Percentiles rank a stretch among this genome's conserved stretches.
Evolutionary conservation across 2,888 invertebrate genomes (phyloP).

Genomic region (Pheosia tremula): DNA sequence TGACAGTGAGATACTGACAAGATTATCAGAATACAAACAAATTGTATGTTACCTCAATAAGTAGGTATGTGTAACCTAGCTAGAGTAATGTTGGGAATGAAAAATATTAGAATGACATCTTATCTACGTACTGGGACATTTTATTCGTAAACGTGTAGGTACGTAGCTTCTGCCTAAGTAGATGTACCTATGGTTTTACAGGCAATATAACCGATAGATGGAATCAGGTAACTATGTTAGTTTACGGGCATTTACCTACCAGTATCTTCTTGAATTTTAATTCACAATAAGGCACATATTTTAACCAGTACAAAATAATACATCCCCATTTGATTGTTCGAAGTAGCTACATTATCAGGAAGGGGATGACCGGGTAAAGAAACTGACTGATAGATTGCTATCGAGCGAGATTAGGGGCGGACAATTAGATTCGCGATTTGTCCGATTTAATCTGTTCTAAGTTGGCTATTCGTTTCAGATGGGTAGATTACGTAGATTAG

Average conservation of each 20-base stretch:
- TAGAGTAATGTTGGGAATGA: background rate
- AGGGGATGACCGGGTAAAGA: constrained; percentile 32
- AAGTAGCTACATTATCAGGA: constrained; percentile 14
- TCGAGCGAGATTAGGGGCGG: constrained; percentile 50
- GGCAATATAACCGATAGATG: too few species aligned
- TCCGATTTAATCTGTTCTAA: constrained; percentile 53
- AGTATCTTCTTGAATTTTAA: too few species aligned
- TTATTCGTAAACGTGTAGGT: too few species aligned
- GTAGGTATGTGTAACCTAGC: constrained; percentile 6
- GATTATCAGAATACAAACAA: constrained; percentile 31
- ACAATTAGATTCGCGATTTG: constrained; percentile 54
- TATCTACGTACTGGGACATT: too few species aligned
- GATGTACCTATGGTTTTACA: too few species aligned
- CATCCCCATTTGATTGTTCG: constrained; percentile 1
- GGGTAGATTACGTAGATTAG: constrained; percentile 35
- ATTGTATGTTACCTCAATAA: constrained; percentile 7
- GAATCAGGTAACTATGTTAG: too few species aligned
- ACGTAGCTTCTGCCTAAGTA: too few species aligned
- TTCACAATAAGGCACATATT: too few species aligned
- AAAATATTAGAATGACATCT: background rate
- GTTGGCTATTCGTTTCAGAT: constrained; percentile 44
- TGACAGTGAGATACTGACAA: constrained; percentile 55
- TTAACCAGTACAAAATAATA: background rate
- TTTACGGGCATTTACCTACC: too few species aligned
- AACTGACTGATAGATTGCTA: constrained; percentile 48